Base-by-base conservation (phyloP, 2,888 invertebrate genomes). In the Athalia cordata region DNA sequence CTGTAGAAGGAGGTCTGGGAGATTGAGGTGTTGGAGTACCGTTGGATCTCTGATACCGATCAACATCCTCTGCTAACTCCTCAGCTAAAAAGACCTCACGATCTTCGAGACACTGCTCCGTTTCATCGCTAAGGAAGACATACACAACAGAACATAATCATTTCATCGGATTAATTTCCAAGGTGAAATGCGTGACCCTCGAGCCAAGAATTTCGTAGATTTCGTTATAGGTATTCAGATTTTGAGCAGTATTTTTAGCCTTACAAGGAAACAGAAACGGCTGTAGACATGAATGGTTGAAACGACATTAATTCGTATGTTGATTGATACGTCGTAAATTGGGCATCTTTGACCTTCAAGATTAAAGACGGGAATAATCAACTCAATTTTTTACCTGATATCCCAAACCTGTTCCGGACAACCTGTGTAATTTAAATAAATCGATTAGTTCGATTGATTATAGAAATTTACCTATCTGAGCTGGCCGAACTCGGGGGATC, bases 401-500 rank as follows among this genome's bases (percentile, higher is more conserved):
- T 29, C 29, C 29, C 29, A 29, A 29, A 29, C 29, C 29, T 29
- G 29, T 29, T 29, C 29, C 2, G 29, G 2, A 29, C 29, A 29
- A 29, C 29, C 29, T 2, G 29, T 29, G 29, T 29, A 29, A 29
- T 29, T 29, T n/a, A 61, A 68, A 13, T 9, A 3, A 55, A 55
- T 50, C 55, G 68, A 68, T 52, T 55, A 13, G 9, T 59, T 47
- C 29, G 9, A n/a, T 45, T 13, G 8, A 75, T 62, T 29, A 64
- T 55, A 29, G 6, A 78, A 55, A 91, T 82, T 91, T 94, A 96
- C 96, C 96, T 96, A 92, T 97, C 97, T 81, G 97, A 97, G 91
- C 97, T 97, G 82, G 96, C 97, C 80, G 97, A 97, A 90, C 97
- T 97, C 85, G 96, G 96, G 83, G 96, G 96, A 91, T 96, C 96